Evolutionary conservation across 1,140 invertebrate species (phyloP), one percentile per base, ranked within the genome.

Genomic region (Hylaeus anthracinus): DNA sequence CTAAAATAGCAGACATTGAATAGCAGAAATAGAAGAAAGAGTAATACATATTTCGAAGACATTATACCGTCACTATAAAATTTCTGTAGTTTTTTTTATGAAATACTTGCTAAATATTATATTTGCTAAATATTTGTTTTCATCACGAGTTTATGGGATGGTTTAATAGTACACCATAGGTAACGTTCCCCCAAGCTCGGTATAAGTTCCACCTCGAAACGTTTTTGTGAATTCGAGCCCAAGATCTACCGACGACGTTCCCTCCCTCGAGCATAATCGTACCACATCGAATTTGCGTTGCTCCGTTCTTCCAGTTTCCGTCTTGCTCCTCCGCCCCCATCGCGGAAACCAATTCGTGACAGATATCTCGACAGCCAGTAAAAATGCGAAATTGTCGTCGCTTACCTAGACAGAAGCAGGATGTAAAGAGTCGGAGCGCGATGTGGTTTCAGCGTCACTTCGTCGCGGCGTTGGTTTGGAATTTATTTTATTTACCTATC

Each of bases 401-500:
- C 63, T 80, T 80, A 53, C 65, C 61, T 58, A 69, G 84, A 73
- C 75, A 72, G 41, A 58, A 67, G 39, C 69, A 53, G 53, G 15
- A 67, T 72, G 72, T 83, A 86, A 83, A 81, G 64, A 83, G 58
- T 64, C 60, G 77, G 9, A 65, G 60, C 82, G 78, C 71, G 63
- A 63, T 69, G 71, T 67, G 56, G 43, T 84, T 90, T 90, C 85
- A 85, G 79, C 84, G 83, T 84, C 81, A 83, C 79, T 83, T 88
- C 86, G 61, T 74, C 82, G 71, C 71, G 26, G 60, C 61, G 73
- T 14, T 78, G 80, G 76, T 78, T 72, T 45, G 80, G 73, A 87
- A 90, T 90, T 89, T 88, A 88, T 88, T 90, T 90, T 89, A 90
- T 88, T 89, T 87, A 80, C 81, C 66, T 71, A 75, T 61, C 75